These are phyloP conservation scores for Erebia epiphron DNA, from an alignment of 2,888 invertebrate species.

Conservation along the genomic window DNA sequence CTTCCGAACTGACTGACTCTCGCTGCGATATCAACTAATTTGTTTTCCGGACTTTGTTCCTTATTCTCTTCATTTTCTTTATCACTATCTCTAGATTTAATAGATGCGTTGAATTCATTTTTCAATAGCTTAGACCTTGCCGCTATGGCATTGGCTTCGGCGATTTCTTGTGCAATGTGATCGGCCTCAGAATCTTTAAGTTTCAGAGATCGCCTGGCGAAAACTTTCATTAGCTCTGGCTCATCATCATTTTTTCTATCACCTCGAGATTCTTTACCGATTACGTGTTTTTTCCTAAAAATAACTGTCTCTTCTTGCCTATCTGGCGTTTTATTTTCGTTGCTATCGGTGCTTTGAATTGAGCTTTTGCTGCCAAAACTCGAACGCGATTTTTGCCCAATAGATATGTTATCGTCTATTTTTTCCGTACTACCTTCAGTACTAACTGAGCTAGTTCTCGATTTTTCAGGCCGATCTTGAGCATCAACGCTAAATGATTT, in stretches of 20 bases:
- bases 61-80: slow-evolving; percentile 85
- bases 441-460: slow-evolving; percentile 67
- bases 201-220: slow-evolving; percentile 90
- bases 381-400: slow-evolving; percentile 75
- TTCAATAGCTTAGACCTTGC: slow-evolving; percentile 66
- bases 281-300: slow-evolving; percentile 81
- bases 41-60: slow-evolving; percentile 63
- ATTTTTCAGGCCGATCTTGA: slow-evolving; percentile 71
- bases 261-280: slow-evolving; percentile 66
- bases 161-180: slow-evolving; percentile 82
- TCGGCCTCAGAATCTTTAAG: slow-evolving; percentile 88
- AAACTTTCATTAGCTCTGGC: slow-evolving; percentile 92
- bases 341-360: slow-evolving; percentile 75
- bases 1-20: slow-evolving; percentile 74
- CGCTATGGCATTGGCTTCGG: slow-evolving; percentile 65
- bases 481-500: slow-evolving; percentile 82
- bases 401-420: slow-evolving; percentile 74
- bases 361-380: slow-evolving; percentile 79
- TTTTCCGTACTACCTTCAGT: slow-evolving; percentile 74
- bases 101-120: slow-evolving; percentile 78
- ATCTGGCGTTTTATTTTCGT: slow-evolving; percentile 67
- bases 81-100: slow-evolving; percentile 86
- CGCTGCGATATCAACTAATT: slow-evolving; percentile 71
- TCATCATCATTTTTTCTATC: slow-evolving; percentile 85
- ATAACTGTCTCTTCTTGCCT: slow-evolving; percentile 78